Evolutionary conservation across 2,797 vertebrate species (phyloP), one percentile per base, ranked within the genome.

Genomic region (Spheniscus humboldti): DNA sequence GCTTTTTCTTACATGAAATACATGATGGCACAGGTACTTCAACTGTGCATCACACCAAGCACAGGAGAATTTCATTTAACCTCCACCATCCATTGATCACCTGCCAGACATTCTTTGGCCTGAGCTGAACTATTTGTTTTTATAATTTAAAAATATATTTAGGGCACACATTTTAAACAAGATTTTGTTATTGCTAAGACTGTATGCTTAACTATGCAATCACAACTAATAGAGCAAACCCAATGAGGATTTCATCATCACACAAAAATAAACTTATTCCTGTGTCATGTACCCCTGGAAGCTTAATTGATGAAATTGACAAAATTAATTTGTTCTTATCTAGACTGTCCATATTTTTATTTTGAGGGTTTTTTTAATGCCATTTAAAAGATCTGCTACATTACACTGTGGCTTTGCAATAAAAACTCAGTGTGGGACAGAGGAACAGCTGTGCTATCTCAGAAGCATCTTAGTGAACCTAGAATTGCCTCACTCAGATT

Each of bases 361-460:
- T 90, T 88, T 86, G 73, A 90, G 62, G 35, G 48, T 0, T 0
- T 31, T 84, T 92, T 80, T 6, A 88, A 82, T 3, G 6, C 33
- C 15, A 48, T 89, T 94, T 89, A 90, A 81, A 93, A 90, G 92
- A 87, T 95, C 75, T 95, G 94, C 84, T 85, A 67, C 67, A 78
- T 88, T 95, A 85, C 80, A 63, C 84, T n/a, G 28, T 79, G 67
- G 43, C 71, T 89, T 89, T 91, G 77, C 71, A 93, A 94, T 94
- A 91, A 96, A 91, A 94, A 19, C 92, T 87, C 92, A 94, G 86
- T 92, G 64, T 93, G 91, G 84, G 81, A 93, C 72, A 93, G 59
- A 87, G 31, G 56, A 97, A 96, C 92, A 96, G 84, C 89, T 96
- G 90, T 96, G 87, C 72, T 95, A 63, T 96, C 93, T 88, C 83